These are phyloP conservation scores for Falco columbarius DNA, from an alignment of 2,797 vertebrate genomes.

Conservation along the genomic window DNA sequence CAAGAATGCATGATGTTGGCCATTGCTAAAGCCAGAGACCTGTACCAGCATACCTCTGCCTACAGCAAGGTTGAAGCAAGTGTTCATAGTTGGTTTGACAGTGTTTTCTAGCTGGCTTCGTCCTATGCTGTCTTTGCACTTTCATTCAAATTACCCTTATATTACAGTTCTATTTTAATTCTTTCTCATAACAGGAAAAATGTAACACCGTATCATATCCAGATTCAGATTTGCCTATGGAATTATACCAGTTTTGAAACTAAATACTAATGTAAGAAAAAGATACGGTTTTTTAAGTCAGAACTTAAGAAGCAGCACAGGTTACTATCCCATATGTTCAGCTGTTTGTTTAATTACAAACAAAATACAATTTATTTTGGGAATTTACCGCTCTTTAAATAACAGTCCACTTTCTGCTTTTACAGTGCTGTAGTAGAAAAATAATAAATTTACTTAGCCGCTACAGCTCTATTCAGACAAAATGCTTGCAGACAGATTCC, in stretches of 20 bases:
- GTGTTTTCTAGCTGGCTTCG: neutral
- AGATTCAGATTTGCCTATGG: neutral
- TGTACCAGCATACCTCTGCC: neutral
- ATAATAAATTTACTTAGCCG: neutral
- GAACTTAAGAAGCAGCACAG: neutral
- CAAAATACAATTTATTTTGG: neutral
- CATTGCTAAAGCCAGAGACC: neutral
- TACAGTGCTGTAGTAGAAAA: neutral
- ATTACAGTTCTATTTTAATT: neutral
- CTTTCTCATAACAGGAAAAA: neutral
- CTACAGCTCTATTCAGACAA: neutral
- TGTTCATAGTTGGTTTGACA: neutral
- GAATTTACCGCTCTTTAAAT: neutral
- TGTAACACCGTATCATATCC: neutral
- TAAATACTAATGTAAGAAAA: neutral
- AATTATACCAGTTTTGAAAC: neutral
- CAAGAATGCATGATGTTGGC: neutral
- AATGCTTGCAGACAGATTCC: neutral
- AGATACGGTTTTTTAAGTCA: neutral
- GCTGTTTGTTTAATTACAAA: neutral
- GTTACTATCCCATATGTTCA: neutral
- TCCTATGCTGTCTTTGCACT: neutral
- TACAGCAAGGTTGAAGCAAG: neutral
- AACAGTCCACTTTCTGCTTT: neutral
- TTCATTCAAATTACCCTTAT: neutral